Conservation (phyloP, 2,888 invertebrate species). For the Balanococcus diminutus region DNA sequence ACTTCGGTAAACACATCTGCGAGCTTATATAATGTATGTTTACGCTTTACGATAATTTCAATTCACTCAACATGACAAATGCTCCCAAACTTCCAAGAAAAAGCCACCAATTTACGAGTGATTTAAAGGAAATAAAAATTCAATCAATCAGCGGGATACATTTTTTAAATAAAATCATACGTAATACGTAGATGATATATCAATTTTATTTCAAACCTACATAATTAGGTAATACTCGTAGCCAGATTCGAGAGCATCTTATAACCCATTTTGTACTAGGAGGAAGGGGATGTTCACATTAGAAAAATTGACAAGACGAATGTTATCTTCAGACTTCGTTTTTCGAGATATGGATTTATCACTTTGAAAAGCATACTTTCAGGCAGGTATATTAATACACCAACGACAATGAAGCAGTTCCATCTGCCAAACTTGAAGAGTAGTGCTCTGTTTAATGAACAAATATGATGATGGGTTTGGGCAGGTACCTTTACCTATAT, state of each 20-base stretch:
- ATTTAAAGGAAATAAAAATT: neutral
- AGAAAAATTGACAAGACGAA: neutral
- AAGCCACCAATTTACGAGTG: neutral
- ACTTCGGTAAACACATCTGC: neutral
- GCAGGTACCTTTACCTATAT: too few species aligned
- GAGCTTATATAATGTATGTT: neutral
- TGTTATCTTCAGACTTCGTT: neutral
- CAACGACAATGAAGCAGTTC: neutral
- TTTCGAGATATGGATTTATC: slow-evolving; percentile 15
- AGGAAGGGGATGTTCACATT: neutral
- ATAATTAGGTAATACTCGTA: too few species aligned
- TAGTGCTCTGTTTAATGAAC: neutral
- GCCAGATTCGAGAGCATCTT: neutral
- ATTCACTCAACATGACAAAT: neutral
- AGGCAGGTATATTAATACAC: neutral
- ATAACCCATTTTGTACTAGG: neutral
- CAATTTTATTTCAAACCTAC: neutral
- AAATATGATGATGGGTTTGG: too few species aligned
- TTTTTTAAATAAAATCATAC: too few species aligned
- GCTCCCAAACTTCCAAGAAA: neutral
- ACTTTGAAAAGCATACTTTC: neutral
- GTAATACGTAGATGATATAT: neutral
- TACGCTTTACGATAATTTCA: neutral
- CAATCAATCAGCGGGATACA: neutral
- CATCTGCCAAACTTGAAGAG: neutral